Conservation (phyloP, 2,797 vertebrate species). For the Babyrousa celebensis region DNA sequence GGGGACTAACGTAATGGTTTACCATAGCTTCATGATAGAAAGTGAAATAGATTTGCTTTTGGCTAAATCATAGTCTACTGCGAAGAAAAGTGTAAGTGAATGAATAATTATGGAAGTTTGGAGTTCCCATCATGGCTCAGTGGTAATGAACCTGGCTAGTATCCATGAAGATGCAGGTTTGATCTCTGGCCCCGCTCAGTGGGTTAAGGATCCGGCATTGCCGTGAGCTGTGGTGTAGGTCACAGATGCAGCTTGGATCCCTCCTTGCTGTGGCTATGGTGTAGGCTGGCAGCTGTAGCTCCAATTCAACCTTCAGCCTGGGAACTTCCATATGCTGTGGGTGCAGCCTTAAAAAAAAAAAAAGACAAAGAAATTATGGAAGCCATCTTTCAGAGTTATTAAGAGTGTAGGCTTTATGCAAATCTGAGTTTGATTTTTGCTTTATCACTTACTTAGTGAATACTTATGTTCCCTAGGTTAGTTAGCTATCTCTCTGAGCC, state of each 20-base stretch:
- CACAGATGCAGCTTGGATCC: no score
- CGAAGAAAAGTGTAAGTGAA: background rate
- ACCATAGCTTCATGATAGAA: background rate
- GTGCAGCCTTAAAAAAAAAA: no score
- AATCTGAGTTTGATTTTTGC: background rate
- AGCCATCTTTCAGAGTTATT: background rate
- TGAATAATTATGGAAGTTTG: background rate
- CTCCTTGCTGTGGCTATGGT: no score
- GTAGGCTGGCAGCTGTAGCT: no score
- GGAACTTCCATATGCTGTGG: no score
- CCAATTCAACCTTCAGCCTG: no score
- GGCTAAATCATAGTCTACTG: background rate
- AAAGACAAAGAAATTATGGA: background rate
- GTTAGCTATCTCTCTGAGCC: background rate
- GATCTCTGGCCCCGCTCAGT: no score
- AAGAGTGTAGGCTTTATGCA: background rate
- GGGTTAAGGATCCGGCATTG: no score
- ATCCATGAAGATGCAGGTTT: no score
- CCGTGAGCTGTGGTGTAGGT: no score
- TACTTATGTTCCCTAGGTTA: background rate
- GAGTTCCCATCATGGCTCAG: no score
- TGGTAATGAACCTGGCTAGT: no score
- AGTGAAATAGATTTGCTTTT: constrained; percentile 24
- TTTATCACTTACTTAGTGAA: constrained; percentile 21
- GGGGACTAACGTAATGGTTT: background rate